Percentiles rank a stretch among this genome's conserved stretches.
Evolutionary conservation across 2,888 invertebrate genomes (phyloP).

Genomic region (Petrolisthes manimaculis): DNA sequence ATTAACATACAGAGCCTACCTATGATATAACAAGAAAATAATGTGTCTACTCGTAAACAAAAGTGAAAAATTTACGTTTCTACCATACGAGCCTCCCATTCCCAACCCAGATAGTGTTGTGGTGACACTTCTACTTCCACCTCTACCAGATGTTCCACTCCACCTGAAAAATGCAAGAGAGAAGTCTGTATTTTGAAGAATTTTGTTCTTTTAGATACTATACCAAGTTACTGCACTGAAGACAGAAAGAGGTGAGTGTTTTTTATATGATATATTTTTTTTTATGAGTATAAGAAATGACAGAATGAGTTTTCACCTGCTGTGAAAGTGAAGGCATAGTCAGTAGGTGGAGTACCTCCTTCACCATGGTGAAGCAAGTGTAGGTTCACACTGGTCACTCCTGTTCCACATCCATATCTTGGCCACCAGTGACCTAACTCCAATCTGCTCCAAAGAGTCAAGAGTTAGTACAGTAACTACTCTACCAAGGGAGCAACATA

Average conservation of each 20-base stretch:
- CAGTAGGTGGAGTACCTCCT: constrained; percentile 74
- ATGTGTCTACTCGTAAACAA: too few relatives aligned
- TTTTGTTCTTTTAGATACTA: not conserved
- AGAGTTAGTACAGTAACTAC: too few relatives aligned
- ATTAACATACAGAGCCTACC: too few relatives aligned
- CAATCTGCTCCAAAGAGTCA: constrained; percentile 70
- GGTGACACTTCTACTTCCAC: constrained; percentile 14
- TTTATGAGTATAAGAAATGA: too few relatives aligned
- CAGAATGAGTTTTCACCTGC: constrained; percentile 70
- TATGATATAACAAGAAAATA: too few relatives aligned
- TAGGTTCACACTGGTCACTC: constrained; percentile 75
- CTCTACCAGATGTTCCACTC: constrained; percentile 21
- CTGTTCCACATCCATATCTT: constrained; percentile 65
- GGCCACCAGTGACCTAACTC: constrained; percentile 75
- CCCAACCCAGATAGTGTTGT: constrained; percentile 72
- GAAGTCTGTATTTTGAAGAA: not conserved
- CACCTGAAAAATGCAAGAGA: constrained; percentile 9
- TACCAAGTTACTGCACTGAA: not conserved
- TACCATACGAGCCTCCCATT: constrained; percentile 75
- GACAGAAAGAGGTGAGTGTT: not conserved
- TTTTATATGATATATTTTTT: too few relatives aligned
- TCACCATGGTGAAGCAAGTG: constrained; percentile 77
- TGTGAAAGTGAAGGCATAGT: constrained; percentile 76
- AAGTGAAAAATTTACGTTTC: constrained; percentile 69
- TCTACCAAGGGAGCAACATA: too few relatives aligned